Evolutionary conservation across 2,113 vertebrate genomes (phyloP).

Genomic region (Anthoscopus minutus): DNA sequence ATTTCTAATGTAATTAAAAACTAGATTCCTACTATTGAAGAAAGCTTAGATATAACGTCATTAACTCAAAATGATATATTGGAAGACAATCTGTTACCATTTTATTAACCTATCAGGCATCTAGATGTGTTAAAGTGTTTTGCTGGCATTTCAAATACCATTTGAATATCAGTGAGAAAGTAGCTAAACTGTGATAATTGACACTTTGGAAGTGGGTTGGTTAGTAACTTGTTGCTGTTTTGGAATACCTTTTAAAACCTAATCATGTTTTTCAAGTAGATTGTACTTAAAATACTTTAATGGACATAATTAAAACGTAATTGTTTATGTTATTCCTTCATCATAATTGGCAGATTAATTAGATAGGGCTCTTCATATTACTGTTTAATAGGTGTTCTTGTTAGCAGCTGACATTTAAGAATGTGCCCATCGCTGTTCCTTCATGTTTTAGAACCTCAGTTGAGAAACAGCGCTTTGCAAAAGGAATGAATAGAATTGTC

Average conservation of each 20-base stretch:
- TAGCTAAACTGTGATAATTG: slow-evolving; percentile 7
- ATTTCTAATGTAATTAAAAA: slow-evolving; percentile 1
- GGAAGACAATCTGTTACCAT: slow-evolving; percentile 10
- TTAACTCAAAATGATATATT: slow-evolving; percentile 18
- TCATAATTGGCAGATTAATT: neutral
- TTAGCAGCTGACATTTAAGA: neutral
- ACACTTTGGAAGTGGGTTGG: neutral
- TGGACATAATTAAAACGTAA: neutral
- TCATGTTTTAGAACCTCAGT: neutral
- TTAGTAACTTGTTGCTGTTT: neutral
- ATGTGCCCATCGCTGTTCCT: neutral
- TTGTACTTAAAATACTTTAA: slow-evolving; percentile 16
- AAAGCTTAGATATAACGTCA: neutral
- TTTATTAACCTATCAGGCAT: neutral
- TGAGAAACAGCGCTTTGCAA: neutral
- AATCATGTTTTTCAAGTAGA: neutral
- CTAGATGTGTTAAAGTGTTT: neutral
- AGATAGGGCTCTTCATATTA: neutral
- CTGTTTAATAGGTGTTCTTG: neutral
- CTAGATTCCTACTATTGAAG: neutral
- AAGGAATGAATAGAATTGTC: neutral
- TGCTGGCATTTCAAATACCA: neutral
- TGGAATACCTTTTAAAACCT: neutral
- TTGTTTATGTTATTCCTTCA: neutral
- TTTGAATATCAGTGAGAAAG: neutral